A percentile compares a stretch with the other conserved stretches of the same genome.
Evolutionary conservation across 2,797 vertebrate genomes (phyloP).

Genomic region (Eutrigla gurnardus): DNA sequence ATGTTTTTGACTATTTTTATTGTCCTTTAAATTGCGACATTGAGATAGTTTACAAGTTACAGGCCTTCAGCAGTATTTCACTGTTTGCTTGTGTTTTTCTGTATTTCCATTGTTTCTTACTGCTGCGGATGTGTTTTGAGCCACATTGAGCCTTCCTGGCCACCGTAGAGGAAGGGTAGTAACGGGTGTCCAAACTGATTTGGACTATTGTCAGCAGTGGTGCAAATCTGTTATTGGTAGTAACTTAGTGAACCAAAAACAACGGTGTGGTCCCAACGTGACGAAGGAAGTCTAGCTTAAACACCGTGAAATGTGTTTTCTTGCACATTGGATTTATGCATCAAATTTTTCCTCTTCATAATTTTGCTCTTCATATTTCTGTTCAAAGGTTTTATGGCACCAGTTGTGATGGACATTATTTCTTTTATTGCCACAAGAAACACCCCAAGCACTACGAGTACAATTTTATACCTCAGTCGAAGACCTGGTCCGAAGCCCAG

Average conservation of each 20-base stretch:
- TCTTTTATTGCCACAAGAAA: conserved; percentile 8
- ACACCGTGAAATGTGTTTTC: neutral
- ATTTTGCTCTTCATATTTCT: neutral
- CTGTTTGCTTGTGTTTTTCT: too few relatives aligned
- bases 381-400: neutral
- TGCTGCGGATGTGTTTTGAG: too few relatives aligned
- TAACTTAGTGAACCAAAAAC: neutral
- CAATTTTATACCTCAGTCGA: neutral
- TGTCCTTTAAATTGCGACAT: too few relatives aligned
- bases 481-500: conserved; percentile 25
- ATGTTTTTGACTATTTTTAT: too few relatives aligned
- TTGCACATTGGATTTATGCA: neutral
- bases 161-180: too few relatives aligned
- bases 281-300: neutral
- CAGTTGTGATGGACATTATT: accelerated
- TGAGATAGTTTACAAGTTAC: too few relatives aligned
- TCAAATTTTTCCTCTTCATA: neutral
- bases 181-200: neutral
- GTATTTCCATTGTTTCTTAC: too few relatives aligned
- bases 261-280: too few relatives aligned
- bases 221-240: neutral
- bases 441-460: accelerated
- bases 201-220: neutral
- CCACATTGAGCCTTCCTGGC: neutral
- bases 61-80: too few relatives aligned